Base-by-base conservation (phyloP, 1,140 invertebrate genomes). In the Cylas formicarius region DNA sequence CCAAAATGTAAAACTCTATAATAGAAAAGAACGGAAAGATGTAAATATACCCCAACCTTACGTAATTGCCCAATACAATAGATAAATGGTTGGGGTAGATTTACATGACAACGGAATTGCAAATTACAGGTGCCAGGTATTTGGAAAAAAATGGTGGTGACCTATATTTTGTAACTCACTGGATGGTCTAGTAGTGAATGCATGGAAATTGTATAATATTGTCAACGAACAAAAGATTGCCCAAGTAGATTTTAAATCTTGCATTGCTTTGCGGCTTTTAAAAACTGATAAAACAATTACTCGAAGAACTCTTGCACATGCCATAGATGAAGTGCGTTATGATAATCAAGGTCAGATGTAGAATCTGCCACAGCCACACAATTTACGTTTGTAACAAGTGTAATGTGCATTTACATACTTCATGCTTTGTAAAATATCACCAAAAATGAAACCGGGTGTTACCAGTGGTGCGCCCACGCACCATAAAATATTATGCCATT, bases 71-170 rank as follows among this genome's bases (percentile, higher is more conserved):
- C 10, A 57, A 19, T 61, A 61, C 37, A 60, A 61, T 48, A 41
- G 50, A 45, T 34, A 46, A 34, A 60, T 61, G 57, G 53, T 50
- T 37, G 46, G 55, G 5, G 57, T 58, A 20, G 49, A 61, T 46
- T 37, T 54, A 17, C 55, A 57, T 44, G 61, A 59, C 48, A 53
- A 54, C 44, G 52, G 38, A 21, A 41, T 60, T 23, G 51, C 47
- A n/a, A 55, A 63, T 33, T 61, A 62, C 31, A 38, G 53, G 39
- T 54, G 49, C 23, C 44, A 38, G 13, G 42, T 61, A 31, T 26
- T 45, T 40, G 50, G 50, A 21, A 61, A 63, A 44, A 62, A 63
- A 48, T 59, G 60, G 58, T 61, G 57, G 55, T 62, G 54, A 55
- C 53, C 47, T 7, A 26, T 61, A 14, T 60, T 62, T 47, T 34